phyloP scores from a whole-genome alignment of 2,113 vertebrate genomes.

The Lepus europaeus region DNA sequence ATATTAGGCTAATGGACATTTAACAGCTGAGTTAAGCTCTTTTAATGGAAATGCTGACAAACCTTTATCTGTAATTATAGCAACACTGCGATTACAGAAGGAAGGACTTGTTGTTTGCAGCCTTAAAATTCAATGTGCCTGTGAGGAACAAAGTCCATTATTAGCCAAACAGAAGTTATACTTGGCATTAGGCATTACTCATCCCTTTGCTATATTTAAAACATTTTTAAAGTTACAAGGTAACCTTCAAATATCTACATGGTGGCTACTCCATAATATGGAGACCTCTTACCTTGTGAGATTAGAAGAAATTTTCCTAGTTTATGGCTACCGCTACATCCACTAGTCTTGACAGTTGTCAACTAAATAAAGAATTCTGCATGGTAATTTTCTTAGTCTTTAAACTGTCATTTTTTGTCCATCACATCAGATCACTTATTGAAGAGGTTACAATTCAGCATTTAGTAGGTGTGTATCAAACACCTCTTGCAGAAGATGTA shows the following conservation, averaged over 20 bases:
- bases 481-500: not conserved
- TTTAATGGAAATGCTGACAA: conserved; percentile 81
- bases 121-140: conserved; percentile 55
- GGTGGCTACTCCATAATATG: not conserved
- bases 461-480: not conserved
- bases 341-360: not conserved
- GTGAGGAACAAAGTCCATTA: conserved; percentile 36
- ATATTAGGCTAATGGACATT: conserved; percentile 81
- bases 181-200: conserved; percentile 61
- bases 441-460: not conserved
- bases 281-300: not conserved
- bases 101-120: conserved; percentile 44
- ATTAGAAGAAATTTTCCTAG: not conserved
- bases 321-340: not conserved
- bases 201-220: conserved; percentile 30
- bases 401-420: not conserved
- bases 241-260: conserved; percentile 17
- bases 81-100: conserved; percentile 67
- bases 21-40: conserved; percentile 79
- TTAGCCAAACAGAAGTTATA: conserved; percentile 63
- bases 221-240: not conserved
- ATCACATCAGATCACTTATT: not conserved
- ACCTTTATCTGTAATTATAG: conserved; percentile 78
- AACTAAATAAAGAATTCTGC: not conserved
- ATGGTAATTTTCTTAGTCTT: not conserved